Base-by-base conservation (phyloP, 2,888 invertebrate species). In the Argyresthia goedartella region DNA sequence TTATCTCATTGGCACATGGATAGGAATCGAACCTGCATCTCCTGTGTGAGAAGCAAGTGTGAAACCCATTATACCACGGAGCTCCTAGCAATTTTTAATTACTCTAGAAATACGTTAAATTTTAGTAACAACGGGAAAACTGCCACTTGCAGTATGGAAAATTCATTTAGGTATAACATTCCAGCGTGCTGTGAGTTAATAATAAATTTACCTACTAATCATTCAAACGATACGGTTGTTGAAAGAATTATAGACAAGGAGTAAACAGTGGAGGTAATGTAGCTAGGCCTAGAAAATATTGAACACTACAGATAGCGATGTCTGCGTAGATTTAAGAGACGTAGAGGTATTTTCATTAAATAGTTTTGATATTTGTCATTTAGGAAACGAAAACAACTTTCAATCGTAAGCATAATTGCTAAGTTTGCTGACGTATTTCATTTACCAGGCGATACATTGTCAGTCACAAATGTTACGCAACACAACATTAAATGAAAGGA, bases 381-480 rank as follows among this genome's bases (percentile, higher is more conserved):
- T 54, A 41, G 42, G 52, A 34, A 50, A 44, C 16, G 25, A 36
- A 25, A n/a, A 25, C 10, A 47, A 34, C 47, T 51, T 49, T 42
- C 13, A 45, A 53, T 56, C 33, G 51, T 49, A n/a, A 49, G 39
- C 10, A 46, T 54, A 14, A 54, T 53, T 49, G 52, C 56, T 1
- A 54, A 56, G 49, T 51, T 50, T 51, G 39, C 53, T 4, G 53
- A 55, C 15, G 46, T 56, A n/a, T 56, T 56, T 41, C 48, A 54
- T 42, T 49, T 54, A 42, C 52, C 52, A 11, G 51, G 49, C 9
- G 52, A 56, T 25, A 56, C 16, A 8, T 46, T 54, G 7, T 51
- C 47, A 4, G 49, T 47, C 14, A 54, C 53, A n/a, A 48, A 52
- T 34, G 9, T 54, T 14, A 50, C 42, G 34, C 43, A 53, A 16